Percentiles rank a stretch among this genome's conserved stretches.
Conservation (phyloP, 2,797 vertebrate species). For the Pangasius krempfi region DNA sequence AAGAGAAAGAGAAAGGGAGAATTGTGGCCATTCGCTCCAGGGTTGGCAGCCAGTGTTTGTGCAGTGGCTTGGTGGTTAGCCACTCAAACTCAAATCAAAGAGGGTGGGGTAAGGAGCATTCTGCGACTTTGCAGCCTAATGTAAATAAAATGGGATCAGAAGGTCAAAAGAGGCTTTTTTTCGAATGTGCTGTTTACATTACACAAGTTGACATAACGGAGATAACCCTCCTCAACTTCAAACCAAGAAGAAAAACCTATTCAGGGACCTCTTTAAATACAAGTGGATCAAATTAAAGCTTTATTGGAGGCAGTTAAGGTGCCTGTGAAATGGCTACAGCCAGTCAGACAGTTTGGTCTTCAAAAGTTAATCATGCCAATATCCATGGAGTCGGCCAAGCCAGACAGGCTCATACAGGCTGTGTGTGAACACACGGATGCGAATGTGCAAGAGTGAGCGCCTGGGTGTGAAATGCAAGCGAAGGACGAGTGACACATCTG, state of each 20-base stretch:
- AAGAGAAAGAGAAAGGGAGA: conserved; percentile 59
- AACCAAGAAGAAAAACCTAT: conserved; percentile 52
- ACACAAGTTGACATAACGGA: conserved; percentile 61
- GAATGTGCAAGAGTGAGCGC: conserved; percentile 26
- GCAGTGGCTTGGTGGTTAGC: conserved; percentile 71
- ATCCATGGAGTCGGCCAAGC: conserved; percentile 24
- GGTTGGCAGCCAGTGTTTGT: conserved; percentile 72
- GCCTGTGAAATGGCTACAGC: conserved; percentile 36
- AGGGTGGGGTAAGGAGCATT: conserved; percentile 56
- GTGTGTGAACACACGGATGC: conserved; percentile 28
- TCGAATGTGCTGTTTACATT: conserved; percentile 58
- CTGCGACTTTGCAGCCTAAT: conserved; percentile 51
- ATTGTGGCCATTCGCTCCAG: conserved; percentile 59
- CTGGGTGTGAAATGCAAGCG: conserved; percentile 31
- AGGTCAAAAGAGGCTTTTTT: conserved; percentile 53
- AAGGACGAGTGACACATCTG: conserved; percentile 43
- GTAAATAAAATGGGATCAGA: conserved; percentile 62
- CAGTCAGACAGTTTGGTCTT: conserved; percentile 27
- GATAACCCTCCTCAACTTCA: conserved; percentile 66
- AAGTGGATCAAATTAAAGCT: conserved; percentile 30
- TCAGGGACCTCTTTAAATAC: conserved; percentile 23
- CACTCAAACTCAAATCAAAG: conserved; percentile 64
- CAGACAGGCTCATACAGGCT: conserved; percentile 14
- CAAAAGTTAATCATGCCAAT: conserved; percentile 31
- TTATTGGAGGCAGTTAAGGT: conserved; percentile 24